Percentiles rank a stretch among this genome's conserved stretches.
Conservation (phyloP, 2,797 vertebrate genomes). For the Rhadinocentrus ornatus region DNA sequence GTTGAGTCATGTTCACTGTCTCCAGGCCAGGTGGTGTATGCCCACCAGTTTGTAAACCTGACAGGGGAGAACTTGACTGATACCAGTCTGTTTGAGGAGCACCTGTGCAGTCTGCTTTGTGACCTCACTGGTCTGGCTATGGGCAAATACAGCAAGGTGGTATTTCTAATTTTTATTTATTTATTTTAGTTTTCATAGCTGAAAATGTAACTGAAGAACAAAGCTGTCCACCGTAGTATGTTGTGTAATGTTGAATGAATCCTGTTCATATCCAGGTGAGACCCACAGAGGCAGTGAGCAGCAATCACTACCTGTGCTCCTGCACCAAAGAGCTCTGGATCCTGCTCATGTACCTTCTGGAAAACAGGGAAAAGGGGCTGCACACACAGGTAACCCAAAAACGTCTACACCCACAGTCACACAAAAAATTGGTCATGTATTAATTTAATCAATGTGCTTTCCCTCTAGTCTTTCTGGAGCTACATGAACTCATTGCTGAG, state of each 20-base stretch:
- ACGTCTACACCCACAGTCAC: constrained; percentile 1
- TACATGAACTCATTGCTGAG: constrained; percentile 86
- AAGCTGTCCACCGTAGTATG: background rate
- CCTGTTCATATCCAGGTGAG: constrained; percentile 83
- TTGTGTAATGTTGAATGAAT: constrained; percentile 8
- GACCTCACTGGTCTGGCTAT: constrained; percentile 91
- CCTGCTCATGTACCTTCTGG: constrained; percentile 90
- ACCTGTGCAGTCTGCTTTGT: constrained; percentile 89
- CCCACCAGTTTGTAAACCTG: constrained; percentile 91
- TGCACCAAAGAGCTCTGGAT: constrained; percentile 95
- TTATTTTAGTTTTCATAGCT: constrained; percentile 19
- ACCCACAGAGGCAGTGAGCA: constrained; percentile 88
- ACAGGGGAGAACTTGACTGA: constrained; percentile 93
- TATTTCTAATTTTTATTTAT: constrained; percentile 36
- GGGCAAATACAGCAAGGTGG: constrained; percentile 92
- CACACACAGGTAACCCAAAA: constrained; percentile 85
- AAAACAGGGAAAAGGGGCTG: constrained; percentile 87
- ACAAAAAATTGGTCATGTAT: background rate
- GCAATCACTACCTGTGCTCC: constrained; percentile 85
- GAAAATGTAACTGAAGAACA: constrained; percentile 3
- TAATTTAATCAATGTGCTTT: constrained; percentile 14
- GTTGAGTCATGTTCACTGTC: constrained; percentile 44
- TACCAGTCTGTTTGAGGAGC: constrained; percentile 91
- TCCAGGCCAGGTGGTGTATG: constrained; percentile 93
- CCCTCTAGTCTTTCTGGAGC: constrained; percentile 90